Conservation (phyloP, 2,113 vertebrate genomes). For the Petaurus breviceps region DNA sequence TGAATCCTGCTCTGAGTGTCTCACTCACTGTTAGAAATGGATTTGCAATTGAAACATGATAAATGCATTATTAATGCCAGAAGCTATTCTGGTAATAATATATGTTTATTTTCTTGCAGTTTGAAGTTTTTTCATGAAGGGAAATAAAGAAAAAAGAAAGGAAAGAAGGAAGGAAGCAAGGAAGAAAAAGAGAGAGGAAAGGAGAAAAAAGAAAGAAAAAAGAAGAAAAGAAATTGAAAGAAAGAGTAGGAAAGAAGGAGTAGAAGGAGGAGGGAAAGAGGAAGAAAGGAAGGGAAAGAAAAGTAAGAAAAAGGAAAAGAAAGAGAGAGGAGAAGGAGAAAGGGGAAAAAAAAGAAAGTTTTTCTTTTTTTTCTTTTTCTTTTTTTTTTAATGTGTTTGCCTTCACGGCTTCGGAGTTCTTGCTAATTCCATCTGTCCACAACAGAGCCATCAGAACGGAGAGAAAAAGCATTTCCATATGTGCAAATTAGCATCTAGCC, state of each 20-base stretch:
- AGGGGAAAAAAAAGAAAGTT: background rate
- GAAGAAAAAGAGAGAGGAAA: background rate
- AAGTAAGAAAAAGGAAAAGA: background rate
- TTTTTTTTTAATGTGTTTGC: conserved; percentile 92
- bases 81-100: conserved; percentile 56
- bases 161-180: background rate
- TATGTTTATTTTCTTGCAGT: conserved; percentile 72
- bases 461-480: conserved; percentile 99
- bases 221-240: background rate
- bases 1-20: conserved; percentile 11
- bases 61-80: conserved; percentile 75
- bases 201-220: background rate
- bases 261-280: too few species aligned
- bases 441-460: conserved; percentile 92
- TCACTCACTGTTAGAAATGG: background rate
- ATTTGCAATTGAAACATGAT: conserved; percentile 78
- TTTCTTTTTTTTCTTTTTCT: conserved; percentile 74
- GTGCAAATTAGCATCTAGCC: conserved; percentile 96
- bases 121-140: conserved; percentile 69
- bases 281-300: background rate
- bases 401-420: conserved; percentile 96
- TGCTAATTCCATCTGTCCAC: conserved; percentile 99
- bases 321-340: too few species aligned
- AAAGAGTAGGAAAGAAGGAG: background rate
- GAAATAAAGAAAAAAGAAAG: conserved; percentile 29